phyloP scores from a whole-genome alignment of 2,888 invertebrate genomes.

The Polymixis flavicincta region DNA sequence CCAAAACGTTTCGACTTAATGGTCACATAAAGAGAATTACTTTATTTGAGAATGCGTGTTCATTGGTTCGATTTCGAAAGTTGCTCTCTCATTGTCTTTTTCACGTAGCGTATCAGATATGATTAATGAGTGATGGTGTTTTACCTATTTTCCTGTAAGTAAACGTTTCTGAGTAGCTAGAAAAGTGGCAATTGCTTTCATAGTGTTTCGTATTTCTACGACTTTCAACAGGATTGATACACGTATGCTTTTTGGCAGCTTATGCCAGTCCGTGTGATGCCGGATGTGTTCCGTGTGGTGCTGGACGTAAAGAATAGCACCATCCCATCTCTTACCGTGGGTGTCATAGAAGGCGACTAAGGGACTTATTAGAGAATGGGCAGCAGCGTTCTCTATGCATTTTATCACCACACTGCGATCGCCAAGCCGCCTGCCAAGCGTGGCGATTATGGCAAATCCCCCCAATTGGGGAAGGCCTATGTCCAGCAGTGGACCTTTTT shows the following conservation, averaged over 20 bases:
- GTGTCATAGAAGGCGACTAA: no score
- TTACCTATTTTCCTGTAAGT: background rate
- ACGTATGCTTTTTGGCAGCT: background rate
- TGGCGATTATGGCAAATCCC: no score
- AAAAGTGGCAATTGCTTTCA: background rate
- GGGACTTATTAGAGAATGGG: no score
- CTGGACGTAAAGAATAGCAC: no score
- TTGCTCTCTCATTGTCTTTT: conserved; percentile 17
- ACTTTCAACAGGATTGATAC: background rate
- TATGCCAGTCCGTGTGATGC: no score
- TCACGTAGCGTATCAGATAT: background rate
- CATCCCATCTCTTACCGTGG: no score
- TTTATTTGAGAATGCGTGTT: conserved; percentile 40
- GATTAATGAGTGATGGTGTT: background rate
- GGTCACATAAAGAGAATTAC: conserved; percentile 29
- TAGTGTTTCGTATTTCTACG: background rate
- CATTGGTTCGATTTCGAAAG: conserved; percentile 30
- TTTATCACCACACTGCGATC: no score
- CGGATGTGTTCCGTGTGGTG: no score
- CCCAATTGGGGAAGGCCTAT: no score
- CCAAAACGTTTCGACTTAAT: conserved; percentile 44
- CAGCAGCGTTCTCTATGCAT: no score
- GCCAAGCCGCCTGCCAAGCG: no score
- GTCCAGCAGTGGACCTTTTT: no score
- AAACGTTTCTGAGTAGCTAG: background rate